Evolutionary conservation across 2,113 vertebrate genomes (phyloP), one percentile per base, ranked within the genome.

Genomic region (Oreocharis arfaki): DNA sequence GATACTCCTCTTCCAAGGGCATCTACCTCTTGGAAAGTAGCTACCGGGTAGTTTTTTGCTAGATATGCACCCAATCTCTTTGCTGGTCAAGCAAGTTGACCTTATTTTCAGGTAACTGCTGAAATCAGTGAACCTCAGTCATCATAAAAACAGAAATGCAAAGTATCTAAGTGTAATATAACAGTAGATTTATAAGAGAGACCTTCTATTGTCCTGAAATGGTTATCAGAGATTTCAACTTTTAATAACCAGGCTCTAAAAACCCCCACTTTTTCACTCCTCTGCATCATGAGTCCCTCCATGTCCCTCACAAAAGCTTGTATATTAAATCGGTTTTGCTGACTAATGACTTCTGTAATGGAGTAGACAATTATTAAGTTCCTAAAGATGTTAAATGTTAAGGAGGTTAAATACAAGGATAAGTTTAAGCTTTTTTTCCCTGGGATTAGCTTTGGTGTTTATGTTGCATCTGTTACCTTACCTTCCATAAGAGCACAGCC

Each of bases 401-500:
- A n/a, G 7, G 33, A 60, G 59, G n/a, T 42, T 81, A 87, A 94
- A 92, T 52, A 42, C 22, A 92, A 90, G 37, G 41, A 68, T 30
- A 89, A 61, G 75, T 73, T 33, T n/a, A 71, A 59, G 9, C 3
- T 50, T 80, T 83, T 87, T 63, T 74, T 5, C 23, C n/a, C 32
- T 42, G 11, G 41, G 56, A 69, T 33, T 55, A 95, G 41, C 37
- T 35, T 74, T 63, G 30, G 17, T 60, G 32, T 86, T 93, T 86
- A 23, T 49, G 19, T 59, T 84, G 80, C 63, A 86, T 95, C 71
- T 86, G 75, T 90, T 88, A 90, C 19, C 95, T 98, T 99, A 99
- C 99, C 99, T 99, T 99, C 99, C 99, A 99, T 81, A 99, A 98
- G 52, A 99, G 97, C 93, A 99, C 99, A 44, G 99, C 99, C 92